A percentile compares a stretch with the other conserved stretches of the same genome.
phyloP scores from a whole-genome alignment of 1,140 invertebrate genomes.

The Drosophila lacteicornis region DNA sequence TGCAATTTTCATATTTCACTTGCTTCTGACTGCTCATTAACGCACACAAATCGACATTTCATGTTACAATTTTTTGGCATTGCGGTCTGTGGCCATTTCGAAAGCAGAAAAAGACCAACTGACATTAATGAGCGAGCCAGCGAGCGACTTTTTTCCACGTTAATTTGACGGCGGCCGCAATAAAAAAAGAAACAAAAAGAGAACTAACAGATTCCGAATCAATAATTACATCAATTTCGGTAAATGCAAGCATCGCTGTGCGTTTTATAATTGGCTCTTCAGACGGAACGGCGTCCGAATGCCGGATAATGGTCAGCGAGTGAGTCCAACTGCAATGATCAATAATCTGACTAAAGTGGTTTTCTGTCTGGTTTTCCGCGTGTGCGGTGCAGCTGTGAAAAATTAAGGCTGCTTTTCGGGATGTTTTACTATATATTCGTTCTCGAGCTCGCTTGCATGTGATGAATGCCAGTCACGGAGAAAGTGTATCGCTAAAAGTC shows the following conservation, averaged over 20 bases:
- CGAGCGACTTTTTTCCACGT: constrained; percentile 48
- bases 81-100: constrained; percentile 43
- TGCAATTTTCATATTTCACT: constrained; percentile 18
- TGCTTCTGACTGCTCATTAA: constrained; percentile 53
- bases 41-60: constrained; percentile 60
- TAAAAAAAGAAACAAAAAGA: neutral
- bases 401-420: constrained; percentile 4
- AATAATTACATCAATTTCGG: constrained; percentile 69
- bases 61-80: constrained; percentile 68
- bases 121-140: constrained; percentile 69
- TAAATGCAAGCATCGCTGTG: constrained; percentile 36
- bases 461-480: constrained; percentile 54
- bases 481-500: constrained; percentile 57
- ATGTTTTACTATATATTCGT: neutral
- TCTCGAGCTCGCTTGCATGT: neutral
- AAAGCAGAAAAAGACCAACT: constrained; percentile 25
- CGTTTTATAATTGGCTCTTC: constrained; percentile 60
- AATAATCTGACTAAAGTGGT: constrained; percentile 45
- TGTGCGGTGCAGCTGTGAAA: constrained; percentile 9
- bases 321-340: constrained; percentile 29
- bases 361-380: constrained; percentile 6
- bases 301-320: constrained; percentile 40
- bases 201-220: constrained; percentile 53
- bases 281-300: constrained; percentile 14
- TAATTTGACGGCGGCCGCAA: constrained; percentile 51